These are phyloP conservation scores for Beris chalybata DNA, from an alignment of 2,888 invertebrate genomes.

Conservation along the genomic window DNA sequence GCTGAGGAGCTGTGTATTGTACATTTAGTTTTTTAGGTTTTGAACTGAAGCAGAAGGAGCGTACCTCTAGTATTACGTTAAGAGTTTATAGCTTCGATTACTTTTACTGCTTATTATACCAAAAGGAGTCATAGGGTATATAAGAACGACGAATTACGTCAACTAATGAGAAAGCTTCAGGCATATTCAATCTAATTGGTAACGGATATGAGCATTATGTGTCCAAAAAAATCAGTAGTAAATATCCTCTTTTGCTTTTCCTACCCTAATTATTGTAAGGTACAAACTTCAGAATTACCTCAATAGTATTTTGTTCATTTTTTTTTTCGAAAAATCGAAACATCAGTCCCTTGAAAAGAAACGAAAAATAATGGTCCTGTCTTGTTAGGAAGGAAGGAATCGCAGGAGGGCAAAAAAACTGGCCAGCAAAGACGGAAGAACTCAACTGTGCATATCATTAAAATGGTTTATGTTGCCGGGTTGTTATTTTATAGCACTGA, in stretches of 20 bases:
- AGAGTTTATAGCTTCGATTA: too few relatives aligned
- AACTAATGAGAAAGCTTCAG: too few relatives aligned
- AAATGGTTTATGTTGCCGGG: constrained; percentile 39
- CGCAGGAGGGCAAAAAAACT: constrained; percentile 23
- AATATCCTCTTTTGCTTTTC: constrained; percentile 7
- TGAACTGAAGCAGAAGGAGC: too few relatives aligned
- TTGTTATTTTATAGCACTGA: constrained; percentile 40
- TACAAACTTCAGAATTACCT: constrained; percentile 25
- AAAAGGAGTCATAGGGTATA: too few relatives aligned
- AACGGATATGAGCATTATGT: too few relatives aligned
- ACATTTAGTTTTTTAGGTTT: too few relatives aligned
- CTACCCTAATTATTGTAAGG: constrained; percentile 22
- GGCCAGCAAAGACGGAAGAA: constrained; percentile 37
- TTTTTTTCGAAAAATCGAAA: constrained; percentile 21
- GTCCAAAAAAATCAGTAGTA: too few relatives aligned
- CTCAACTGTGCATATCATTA: constrained; percentile 40
- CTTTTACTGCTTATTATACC: too few relatives aligned
- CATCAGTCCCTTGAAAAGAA: constrained; percentile 29
- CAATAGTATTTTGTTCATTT: constrained; percentile 4
- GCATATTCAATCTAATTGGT: too few relatives aligned
- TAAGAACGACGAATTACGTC: too few relatives aligned
- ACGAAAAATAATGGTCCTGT: constrained; percentile 34
- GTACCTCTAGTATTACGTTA: too few relatives aligned
- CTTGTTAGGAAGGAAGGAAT: constrained; percentile 33
- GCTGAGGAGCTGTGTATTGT: too few relatives aligned